These are phyloP conservation scores for Xenopus borealis DNA, from an alignment of 2,113 vertebrate species.

Conservation along the genomic window DNA sequence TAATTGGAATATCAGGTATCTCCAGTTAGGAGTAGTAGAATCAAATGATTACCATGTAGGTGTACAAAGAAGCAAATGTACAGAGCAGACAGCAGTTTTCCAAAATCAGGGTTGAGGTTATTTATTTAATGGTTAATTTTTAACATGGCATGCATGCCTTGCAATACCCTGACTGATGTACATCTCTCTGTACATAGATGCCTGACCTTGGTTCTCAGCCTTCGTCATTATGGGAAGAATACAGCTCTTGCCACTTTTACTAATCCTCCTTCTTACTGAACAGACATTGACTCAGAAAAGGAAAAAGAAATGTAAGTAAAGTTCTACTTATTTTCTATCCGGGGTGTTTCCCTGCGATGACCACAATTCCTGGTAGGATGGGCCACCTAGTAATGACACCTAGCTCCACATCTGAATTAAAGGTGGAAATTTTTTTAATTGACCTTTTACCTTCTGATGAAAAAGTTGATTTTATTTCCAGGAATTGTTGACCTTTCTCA, in stretches of 20 bases:
- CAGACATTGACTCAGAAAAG: constrained; percentile 50
- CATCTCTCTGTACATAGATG: constrained; percentile 40
- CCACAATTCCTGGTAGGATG: too few species aligned
- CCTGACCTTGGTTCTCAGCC: constrained; percentile 21
- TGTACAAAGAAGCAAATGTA: background rate
- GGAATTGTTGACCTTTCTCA: too few species aligned
- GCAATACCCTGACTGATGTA: constrained; percentile 48
- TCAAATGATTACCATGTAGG: background rate
- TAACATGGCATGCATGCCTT: constrained; percentile 48
- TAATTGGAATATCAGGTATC: constrained; percentile 42
- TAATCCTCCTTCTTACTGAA: constrained; percentile 49
- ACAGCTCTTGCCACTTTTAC: constrained; percentile 46
- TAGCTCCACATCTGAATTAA: too few species aligned
- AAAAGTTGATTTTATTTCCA: too few species aligned
- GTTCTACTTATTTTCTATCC: too few species aligned
- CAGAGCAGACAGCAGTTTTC: constrained; percentile 27
- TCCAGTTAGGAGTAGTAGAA: constrained; percentile 30
- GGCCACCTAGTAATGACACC: too few species aligned
- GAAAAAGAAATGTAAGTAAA: constrained; percentile 62
- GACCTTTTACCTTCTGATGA: too few species aligned
- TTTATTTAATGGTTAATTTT: constrained; percentile 65
- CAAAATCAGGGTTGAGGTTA: constrained; percentile 33
- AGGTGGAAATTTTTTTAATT: too few species aligned
- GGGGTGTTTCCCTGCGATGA: too few species aligned
- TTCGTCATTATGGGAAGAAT: constrained; percentile 56